Evolutionary conservation across 2,797 vertebrate genomes (phyloP).

Genomic region (Gambelia wislizenii): DNA sequence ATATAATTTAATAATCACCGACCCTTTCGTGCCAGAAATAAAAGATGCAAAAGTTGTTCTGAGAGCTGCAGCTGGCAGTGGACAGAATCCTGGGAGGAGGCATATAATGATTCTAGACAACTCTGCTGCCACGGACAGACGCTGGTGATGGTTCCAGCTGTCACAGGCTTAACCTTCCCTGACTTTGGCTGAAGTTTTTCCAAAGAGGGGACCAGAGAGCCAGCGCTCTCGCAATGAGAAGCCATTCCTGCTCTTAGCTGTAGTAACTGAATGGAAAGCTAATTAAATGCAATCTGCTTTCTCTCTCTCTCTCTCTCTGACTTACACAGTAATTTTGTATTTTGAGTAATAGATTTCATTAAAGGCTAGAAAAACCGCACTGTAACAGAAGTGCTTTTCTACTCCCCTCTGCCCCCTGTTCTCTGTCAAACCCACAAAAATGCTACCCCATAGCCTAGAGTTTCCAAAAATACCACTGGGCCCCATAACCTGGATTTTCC

Average conservation of each 20-base stretch:
- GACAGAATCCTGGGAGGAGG: neutral
- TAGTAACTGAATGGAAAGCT: neutral
- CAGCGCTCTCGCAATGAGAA: neutral
- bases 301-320: neutral
- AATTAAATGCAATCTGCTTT: neutral
- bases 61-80: neutral
- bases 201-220: neutral
- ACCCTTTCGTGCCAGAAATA: conserved; percentile 8
- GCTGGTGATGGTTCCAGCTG: neutral
- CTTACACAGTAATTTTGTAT: neutral
- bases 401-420: accelerated
- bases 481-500: no score
- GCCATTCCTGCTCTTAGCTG: neutral
- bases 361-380: neutral
- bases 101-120: neutral
- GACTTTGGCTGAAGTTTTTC: conserved; percentile 16
- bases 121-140: neutral
- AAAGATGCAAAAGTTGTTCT: neutral
- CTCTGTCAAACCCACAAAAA: neutral
- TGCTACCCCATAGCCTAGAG: no score
- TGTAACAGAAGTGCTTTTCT: neutral
- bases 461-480: no score
- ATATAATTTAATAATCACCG: conserved; percentile 20
- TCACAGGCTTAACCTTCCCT: neutral
- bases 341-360: conserved; percentile 13